These are phyloP conservation scores for Phenganax subtilis DNA, from an alignment of 92 coral and sea anemone species.

Conservation along the genomic window DNA sequence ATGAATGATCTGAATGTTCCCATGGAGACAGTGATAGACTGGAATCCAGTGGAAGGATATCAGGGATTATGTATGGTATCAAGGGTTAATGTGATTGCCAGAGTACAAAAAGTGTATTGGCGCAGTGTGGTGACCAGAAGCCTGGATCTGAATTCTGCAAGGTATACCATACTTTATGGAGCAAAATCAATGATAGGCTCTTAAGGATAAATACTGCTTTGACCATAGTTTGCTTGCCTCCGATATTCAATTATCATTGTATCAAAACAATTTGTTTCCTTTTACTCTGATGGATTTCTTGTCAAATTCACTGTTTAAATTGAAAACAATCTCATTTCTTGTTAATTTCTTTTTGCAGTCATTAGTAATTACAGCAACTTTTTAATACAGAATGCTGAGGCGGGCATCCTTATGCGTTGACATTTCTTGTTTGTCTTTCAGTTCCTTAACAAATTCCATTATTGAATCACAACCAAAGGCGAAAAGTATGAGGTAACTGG, in stretches of 20 bases:
- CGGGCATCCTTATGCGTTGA: neutral
- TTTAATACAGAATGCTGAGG: too few species aligned
- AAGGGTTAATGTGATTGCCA: slow-evolving; percentile 23
- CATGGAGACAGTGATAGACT: neutral
- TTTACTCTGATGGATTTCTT: too few species aligned
- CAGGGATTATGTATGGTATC: slow-evolving; percentile 9
- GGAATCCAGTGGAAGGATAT: slow-evolving; percentile 7
- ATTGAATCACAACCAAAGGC: too few species aligned
- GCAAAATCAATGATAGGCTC: neutral
- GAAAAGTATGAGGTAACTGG: neutral
- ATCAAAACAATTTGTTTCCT: too few species aligned
- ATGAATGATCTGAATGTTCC: neutral
- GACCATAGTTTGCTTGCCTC: too few species aligned
- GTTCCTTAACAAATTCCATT: too few species aligned
- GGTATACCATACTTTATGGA: neutral
- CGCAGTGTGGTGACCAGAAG: neutral
- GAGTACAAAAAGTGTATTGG: slow-evolving; percentile 35
- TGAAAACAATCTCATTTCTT: too few species aligned
- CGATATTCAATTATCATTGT: too few species aligned
- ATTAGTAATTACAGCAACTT: too few species aligned
- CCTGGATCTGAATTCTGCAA: neutral
- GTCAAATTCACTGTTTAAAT: neutral
- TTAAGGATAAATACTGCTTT: too few species aligned
- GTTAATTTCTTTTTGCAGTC: neutral
- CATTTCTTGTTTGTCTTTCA: neutral